Evolutionary conservation across 2,797 vertebrate genomes (phyloP).

Genomic region (Myioborus miniatus): DNA sequence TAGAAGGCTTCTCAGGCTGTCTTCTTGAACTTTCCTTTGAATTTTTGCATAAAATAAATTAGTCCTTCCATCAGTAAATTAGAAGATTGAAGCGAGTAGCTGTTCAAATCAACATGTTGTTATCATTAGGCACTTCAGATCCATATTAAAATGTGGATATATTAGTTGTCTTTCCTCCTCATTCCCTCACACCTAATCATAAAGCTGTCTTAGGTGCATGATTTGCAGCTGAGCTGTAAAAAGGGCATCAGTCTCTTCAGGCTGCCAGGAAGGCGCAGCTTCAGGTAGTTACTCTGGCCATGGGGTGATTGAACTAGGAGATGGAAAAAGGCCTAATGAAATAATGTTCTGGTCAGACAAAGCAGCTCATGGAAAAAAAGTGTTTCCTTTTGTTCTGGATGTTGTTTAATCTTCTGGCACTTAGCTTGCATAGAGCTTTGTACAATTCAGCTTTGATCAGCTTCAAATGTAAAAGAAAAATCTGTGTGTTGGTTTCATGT

Average conservation of each 20-base stretch:
- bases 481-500: not conserved
- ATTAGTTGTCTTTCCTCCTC: not conserved
- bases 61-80: constrained; percentile 21
- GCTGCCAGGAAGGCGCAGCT: not conserved
- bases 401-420: not conserved
- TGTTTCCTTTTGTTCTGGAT: not conserved
- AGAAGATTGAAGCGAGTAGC: not conserved
- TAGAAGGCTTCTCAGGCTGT: not conserved
- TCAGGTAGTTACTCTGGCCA: not conserved
- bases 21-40: constrained; percentile 22
- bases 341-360: not conserved
- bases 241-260: not conserved
- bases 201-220: not conserved
- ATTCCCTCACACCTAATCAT: not conserved
- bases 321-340: not conserved
- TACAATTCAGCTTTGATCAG: not conserved
- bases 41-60: constrained; percentile 49
- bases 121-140: constrained; percentile 19
- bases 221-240: constrained; percentile 22
- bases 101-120: constrained; percentile 20
- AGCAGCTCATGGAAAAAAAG: not conserved
- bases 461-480: not conserved
- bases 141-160: constrained; percentile 30
- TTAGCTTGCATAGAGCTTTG: not conserved
- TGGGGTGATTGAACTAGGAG: not conserved